Base-by-base conservation (phyloP, 1,140 invertebrate species). In the Propsilocerus akamusi region DNA sequence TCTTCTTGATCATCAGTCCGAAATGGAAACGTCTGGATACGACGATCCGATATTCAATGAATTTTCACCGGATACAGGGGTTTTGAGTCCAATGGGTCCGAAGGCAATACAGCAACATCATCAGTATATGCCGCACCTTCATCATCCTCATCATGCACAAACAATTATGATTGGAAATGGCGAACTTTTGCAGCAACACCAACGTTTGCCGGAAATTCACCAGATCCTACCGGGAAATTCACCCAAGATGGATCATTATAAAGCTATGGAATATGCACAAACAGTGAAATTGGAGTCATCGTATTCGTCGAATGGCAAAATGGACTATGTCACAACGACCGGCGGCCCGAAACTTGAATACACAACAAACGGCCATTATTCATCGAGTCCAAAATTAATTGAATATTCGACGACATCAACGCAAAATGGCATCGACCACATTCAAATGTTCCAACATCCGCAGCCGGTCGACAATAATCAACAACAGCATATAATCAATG, bases 1-100 rank as follows among this genome's bases (percentile, higher is more conserved):
- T n/a, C n/a, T n/a, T n/a, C n/a, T n/a, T n/a, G n/a, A n/a, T n/a
- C n/a, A n/a, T n/a, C n/a, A n/a, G n/a, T n/a, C n/a, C n/a, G n/a
- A 30, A 41, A 83, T 83, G 80, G 81, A 83, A 61, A 77, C 80
- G 57, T 73, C 73, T 46, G 72, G 74, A 25, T 85, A 83, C 66
- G 82, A 84, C 58, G 81, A 84, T 60, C 76, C 79, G 54, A 77
- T 80, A 56, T 84, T 84, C 59, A 70, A 72, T 51, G 81, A 86
- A 58, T 85, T 83, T 61, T 56, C 56, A 34, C 48, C 23, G 5
- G 52, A 50, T 11, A 55, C 58, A 30, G 58, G 59, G 34, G 58
- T 60, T 3, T 46, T 66, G 10, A 61, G 64, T 54, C 60, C 64
- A 2, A 49, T 65, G 46, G 64, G 61, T 51, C 54, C 56, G 14